Base-by-base conservation (phyloP, 2,888 invertebrate species). In the Aphidius colemani region DNA sequence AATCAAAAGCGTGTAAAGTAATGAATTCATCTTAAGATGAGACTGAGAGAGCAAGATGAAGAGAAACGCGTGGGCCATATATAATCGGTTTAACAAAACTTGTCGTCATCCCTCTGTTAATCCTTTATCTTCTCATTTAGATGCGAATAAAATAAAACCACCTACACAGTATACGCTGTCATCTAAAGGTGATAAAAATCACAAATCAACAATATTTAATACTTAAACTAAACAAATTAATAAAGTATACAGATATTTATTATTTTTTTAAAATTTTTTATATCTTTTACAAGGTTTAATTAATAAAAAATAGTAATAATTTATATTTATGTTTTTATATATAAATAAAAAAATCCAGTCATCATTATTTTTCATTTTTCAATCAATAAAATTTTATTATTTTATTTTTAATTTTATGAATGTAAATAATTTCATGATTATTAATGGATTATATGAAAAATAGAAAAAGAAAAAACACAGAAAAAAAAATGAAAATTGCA, bases 71-170 rank as follows among this genome's bases (percentile, higher is more conserved):
- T 66, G 67, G 67, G 69, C 69, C 41, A 46, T 43, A 59, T 59
- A 53, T 64, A 64, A 64, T 64, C 64, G 75, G 74, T 76, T 79
- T 80, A 80, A 80, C 80, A 79, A 80, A 79, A 79, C 79, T 80
- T 80, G 80, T 80, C 79, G 79, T 80, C 79, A 79, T 39, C 79
- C 80, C 79, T 79, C 79, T 79, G 79, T 80, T 77, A 78, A 77
- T 74, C 76, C 75, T 75, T 78, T 78, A 71, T 70, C 79, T 74
- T 77, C 79, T 79, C 79, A 78, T 80, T 46, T 39, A 57, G 46
- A 30, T 11, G 18, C 30, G 7, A 48, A 53, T 57, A 43, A 61
- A 63, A 61, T 61, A 43, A 64, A 64, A 64, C 53, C 56, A 51
- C 64, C 64, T 64, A 56, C 56, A 8, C 11, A 46, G 11, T 45